These are phyloP conservation scores for Agrilus mali DNA, from an alignment of 2,888 invertebrate species.

Conservation along the genomic window DNA sequence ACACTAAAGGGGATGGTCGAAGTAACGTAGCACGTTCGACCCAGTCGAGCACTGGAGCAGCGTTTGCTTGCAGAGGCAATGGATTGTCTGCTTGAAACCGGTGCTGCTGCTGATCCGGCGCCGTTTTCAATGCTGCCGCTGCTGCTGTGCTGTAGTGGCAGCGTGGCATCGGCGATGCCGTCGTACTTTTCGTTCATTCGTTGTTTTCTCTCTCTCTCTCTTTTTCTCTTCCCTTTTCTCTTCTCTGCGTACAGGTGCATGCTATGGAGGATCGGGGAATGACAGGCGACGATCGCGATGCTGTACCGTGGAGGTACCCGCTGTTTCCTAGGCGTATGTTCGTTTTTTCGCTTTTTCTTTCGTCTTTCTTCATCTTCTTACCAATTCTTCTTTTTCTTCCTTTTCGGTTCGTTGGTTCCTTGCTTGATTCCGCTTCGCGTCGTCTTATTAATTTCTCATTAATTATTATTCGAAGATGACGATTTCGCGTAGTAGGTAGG, in stretches of 20 bases:
- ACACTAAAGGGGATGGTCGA: slow-evolving; percentile 34
- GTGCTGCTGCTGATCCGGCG: slow-evolving; percentile 10
- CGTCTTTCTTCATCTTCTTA: neutral
- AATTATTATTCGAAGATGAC: too few species aligned
- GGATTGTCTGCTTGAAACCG: neutral
- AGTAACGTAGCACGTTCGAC: slow-evolving; percentile 13
- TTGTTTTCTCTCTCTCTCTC: slow-evolving; percentile 26
- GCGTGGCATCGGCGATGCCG: too few species aligned
- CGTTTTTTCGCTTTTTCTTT: neutral
- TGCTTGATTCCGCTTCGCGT: neutral
- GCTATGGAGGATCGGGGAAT: slow-evolving; percentile 32
- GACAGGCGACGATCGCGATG: slow-evolving; percentile 22
- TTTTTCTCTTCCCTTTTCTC: slow-evolving; percentile 26
- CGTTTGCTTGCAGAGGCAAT: slow-evolving; percentile 7
- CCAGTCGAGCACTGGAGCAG: slow-evolving; percentile 32
- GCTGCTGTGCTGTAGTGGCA: too few species aligned
- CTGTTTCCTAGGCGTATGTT: neutral
- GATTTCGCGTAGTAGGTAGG: too few species aligned
- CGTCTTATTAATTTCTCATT: too few species aligned
- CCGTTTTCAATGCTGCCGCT: slow-evolving; percentile 4
- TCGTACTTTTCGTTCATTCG: too few species aligned
- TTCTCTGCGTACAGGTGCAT: slow-evolving; percentile 41
- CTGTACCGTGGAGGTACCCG: slow-evolving; percentile 7
- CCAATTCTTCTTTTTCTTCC: neutral
- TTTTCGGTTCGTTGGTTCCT: neutral